Conservation (phyloP, 2,888 invertebrate genomes). For the Thalpophila matura region DNA sequence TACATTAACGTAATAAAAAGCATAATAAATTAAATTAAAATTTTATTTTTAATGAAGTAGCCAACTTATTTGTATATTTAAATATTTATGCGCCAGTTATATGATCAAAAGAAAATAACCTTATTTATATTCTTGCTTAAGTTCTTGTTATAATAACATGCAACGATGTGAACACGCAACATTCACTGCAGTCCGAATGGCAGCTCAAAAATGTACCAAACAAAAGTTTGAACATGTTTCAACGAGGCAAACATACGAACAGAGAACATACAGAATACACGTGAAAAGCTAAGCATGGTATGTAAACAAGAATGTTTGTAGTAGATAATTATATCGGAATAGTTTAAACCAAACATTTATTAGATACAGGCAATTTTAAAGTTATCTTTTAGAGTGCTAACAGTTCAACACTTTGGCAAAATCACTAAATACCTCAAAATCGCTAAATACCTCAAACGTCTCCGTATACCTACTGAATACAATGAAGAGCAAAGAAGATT, state of each 20-base stretch:
- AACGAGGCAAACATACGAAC: constrained; percentile 22
- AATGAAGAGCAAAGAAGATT: too few species aligned
- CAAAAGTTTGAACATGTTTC: constrained; percentile 29
- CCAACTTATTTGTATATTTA: constrained; percentile 12
- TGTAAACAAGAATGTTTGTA: constrained; percentile 29
- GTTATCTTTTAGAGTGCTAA: neutral
- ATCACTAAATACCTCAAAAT: too few species aligned
- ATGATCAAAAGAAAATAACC: constrained; percentile 19
- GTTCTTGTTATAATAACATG: constrained; percentile 29
- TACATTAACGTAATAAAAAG: constrained; percentile 2
- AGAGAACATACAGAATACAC: constrained; percentile 5
- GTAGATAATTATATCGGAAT: constrained; percentile 24
- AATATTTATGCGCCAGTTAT: constrained; percentile 12
- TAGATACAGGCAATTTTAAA: constrained; percentile 5
- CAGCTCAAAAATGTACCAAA: neutral
- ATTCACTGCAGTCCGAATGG: constrained; percentile 12
- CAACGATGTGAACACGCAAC: constrained; percentile 23
- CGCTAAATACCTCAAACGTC: neutral
- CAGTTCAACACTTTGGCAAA: constrained; percentile 1
- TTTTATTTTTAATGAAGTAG: constrained; percentile 18
- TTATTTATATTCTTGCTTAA: constrained; percentile 19
- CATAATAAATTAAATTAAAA: constrained; percentile 16
- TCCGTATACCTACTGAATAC: too few species aligned
- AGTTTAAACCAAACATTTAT: constrained; percentile 10
- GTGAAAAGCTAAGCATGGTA: constrained; percentile 22